Evolutionary conservation across 2,888 invertebrate genomes (phyloP).

Genomic region (Lutraria lutraria): DNA sequence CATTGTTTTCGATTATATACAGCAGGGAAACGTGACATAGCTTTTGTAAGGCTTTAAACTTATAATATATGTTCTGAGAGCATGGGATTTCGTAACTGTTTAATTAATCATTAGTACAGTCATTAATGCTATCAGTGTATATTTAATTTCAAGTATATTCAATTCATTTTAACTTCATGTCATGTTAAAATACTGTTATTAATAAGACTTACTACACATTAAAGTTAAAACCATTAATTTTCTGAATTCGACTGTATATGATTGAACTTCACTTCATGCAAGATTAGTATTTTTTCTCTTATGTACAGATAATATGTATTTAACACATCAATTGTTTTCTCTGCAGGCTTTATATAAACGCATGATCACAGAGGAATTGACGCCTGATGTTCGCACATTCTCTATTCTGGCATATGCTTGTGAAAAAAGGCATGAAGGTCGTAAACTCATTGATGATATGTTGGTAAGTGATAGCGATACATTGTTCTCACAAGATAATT

Average conservation of each 20-base stretch:
- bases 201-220: too few relatives aligned
- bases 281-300: background rate
- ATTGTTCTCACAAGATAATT: background rate
- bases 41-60: conserved; percentile 82
- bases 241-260: background rate
- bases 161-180: too few relatives aligned
- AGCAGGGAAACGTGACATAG: conserved; percentile 90
- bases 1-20: conserved; percentile 94
- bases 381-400: conserved; percentile 90
- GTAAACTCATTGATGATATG: conserved; percentile 91
- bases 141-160: too few relatives aligned
- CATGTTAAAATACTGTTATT: too few relatives aligned
- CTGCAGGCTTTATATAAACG: conserved; percentile 26
- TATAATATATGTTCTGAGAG: too few relatives aligned
- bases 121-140: too few relatives aligned
- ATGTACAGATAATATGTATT: background rate
- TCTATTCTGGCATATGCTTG: conserved; percentile 95
- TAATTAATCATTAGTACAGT: too few relatives aligned
- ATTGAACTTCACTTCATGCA: background rate
- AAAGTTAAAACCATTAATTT: too few relatives aligned
- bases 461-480: conserved; percentile 87
- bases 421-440: conserved; percentile 89
- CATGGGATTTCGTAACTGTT: too few relatives aligned
- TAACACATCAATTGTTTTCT: background rate
- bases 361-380: conserved; percentile 69